A percentile compares a stretch with the other conserved stretches of the same genome.
Conservation (phyloP, 2,888 invertebrate species). For the Melikaiella ostensackeni region DNA sequence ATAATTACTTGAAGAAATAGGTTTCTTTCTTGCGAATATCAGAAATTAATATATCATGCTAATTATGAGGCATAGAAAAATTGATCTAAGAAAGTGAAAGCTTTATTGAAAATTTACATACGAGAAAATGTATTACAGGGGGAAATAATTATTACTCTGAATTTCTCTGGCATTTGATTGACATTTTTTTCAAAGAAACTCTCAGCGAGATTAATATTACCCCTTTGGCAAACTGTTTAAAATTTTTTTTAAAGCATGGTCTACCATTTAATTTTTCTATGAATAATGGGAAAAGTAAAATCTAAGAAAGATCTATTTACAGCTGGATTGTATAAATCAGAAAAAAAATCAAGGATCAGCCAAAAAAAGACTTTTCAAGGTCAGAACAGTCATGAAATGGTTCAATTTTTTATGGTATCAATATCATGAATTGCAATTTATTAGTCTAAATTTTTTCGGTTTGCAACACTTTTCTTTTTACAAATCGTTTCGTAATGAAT, state of each 20-base stretch:
- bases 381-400: not conserved
- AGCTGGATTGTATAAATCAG: not conserved
- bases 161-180: constrained; percentile 9
- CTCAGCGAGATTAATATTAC: not conserved
- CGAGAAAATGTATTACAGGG: not conserved
- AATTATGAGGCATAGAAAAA: not conserved
- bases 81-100: not conserved
- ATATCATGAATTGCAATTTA: too few relatives aligned
- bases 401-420: too few relatives aligned
- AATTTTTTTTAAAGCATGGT: too few relatives aligned
- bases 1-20: not conserved
- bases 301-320: not conserved
- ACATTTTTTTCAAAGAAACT: constrained; percentile 1
- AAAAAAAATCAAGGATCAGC: not conserved
- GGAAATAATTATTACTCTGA: not conserved
- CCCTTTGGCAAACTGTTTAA: not conserved
- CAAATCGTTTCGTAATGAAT: too few relatives aligned
- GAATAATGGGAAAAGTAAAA: not conserved
- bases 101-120: not conserved
- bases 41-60: not conserved
- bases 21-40: not conserved
- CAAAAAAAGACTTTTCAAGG: not conserved
- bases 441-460: too few relatives aligned
- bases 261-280: too few relatives aligned
- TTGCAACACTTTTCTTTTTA: too few relatives aligned